Conservation (phyloP, 2,797 vertebrate species). For the Austrolebias charrua region DNA sequence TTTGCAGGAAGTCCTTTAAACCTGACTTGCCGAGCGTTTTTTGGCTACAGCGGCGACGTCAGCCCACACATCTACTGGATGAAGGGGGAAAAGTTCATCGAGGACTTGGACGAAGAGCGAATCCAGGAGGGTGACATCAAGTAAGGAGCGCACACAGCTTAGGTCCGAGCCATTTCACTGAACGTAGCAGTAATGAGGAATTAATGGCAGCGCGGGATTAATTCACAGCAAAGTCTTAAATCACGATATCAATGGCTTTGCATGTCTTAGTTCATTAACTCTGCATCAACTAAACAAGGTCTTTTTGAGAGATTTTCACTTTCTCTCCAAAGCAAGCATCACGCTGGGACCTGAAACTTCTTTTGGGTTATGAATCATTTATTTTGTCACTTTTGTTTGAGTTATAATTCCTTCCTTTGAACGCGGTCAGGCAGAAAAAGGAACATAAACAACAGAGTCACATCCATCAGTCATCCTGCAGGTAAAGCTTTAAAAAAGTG, state of each 20-base stretch:
- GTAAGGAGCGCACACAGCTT: constrained; percentile 76
- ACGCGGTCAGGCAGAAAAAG: not conserved
- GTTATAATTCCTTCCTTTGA: not conserved
- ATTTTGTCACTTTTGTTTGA: constrained; percentile 25
- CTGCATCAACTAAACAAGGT: constrained; percentile 36
- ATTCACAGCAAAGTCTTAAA: constrained; percentile 53
- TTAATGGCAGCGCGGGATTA: constrained; percentile 35
- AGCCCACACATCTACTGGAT: constrained; percentile 98
- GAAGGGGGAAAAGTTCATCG: constrained; percentile 98
- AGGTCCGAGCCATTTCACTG: constrained; percentile 14
- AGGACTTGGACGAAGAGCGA: constrained; percentile 94
- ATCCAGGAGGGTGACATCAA: constrained; percentile 96
- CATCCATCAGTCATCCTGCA: no score
- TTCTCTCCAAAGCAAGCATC: constrained; percentile 27
- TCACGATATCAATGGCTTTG: constrained; percentile 29
- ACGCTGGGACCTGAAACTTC: constrained; percentile 12
- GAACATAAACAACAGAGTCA: not conserved
- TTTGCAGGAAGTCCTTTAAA: constrained; percentile 87
- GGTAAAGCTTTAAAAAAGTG: not conserved
- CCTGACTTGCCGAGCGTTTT: constrained; percentile 96
- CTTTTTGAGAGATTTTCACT: constrained; percentile 50
- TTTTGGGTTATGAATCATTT: constrained; percentile 29
- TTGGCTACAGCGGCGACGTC: constrained; percentile 94
- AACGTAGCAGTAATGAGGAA: constrained; percentile 32
- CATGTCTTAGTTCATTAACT: constrained; percentile 65